These are phyloP conservation scores for Paramuricea clavata DNA, from an alignment of 92 coral and sea anemone species.

Conservation along the genomic window DNA sequence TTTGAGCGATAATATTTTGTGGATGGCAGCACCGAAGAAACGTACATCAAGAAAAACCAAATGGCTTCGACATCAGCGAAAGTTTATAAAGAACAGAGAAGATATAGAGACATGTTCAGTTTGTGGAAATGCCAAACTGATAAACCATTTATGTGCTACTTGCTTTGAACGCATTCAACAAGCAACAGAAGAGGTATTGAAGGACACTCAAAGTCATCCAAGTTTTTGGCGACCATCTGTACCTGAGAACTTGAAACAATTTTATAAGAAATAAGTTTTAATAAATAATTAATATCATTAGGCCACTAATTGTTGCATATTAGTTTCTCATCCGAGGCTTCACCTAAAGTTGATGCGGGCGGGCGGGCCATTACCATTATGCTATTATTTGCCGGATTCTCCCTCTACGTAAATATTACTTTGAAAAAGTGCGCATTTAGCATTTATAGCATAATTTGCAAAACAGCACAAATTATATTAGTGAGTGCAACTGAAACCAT, in stretches of 20 bases:
- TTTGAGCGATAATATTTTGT: conserved; percentile 65
- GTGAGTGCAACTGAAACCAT: too few species aligned
- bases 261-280: conserved; percentile 28
- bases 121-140: conserved; percentile 85
- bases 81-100: conserved; percentile 92
- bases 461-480: too few species aligned
- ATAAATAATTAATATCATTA: too few species aligned
- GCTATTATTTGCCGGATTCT: too few species aligned
- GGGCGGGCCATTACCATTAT: too few species aligned
- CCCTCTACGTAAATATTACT: too few species aligned
- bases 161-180: conserved; percentile 78
- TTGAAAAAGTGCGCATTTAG: too few species aligned
- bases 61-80: conserved; percentile 88
- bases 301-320: too few species aligned
- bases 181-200: conserved; percentile 71
- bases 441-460: too few species aligned
- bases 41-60: conserved; percentile 90
- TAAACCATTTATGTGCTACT: conserved; percentile 88
- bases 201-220: conserved; percentile 63
- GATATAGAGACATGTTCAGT: conserved; percentile 94
- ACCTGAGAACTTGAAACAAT: conserved; percentile 82
- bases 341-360: too few species aligned
- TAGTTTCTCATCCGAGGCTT: too few species aligned
- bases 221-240: conserved; percentile 79
- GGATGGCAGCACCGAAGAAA: conserved; percentile 97